These are phyloP conservation scores for Papilio gigon DNA, from an alignment of 2,888 invertebrate species.

Conservation along the genomic window DNA sequence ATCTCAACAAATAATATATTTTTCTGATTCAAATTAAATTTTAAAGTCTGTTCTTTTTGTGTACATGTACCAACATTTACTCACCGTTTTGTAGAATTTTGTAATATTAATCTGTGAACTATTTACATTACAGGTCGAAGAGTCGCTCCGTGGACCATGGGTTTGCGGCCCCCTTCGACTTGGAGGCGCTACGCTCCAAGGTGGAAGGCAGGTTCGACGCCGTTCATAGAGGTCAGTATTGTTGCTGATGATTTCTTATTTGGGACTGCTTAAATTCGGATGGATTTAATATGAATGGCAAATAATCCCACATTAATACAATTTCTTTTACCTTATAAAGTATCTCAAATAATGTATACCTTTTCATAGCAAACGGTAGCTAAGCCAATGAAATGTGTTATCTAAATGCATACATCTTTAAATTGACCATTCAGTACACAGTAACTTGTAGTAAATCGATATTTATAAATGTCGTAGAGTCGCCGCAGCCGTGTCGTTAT, in stretches of 20 bases:
- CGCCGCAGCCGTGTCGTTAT: constrained; percentile 19
- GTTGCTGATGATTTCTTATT: too few relatives aligned
- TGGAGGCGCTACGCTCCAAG: constrained; percentile 92
- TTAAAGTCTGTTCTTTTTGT: background rate
- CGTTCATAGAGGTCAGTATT: constrained; percentile 81
- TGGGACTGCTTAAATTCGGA: too few relatives aligned
- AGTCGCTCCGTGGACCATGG: constrained; percentile 96
- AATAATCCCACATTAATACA: too few relatives aligned
- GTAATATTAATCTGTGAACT: constrained; percentile 39
- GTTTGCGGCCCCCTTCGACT: constrained; percentile 91
- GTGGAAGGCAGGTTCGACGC: constrained; percentile 93
- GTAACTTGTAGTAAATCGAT: constrained; percentile 7
- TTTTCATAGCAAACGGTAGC: too few relatives aligned
- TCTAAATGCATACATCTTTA: background rate
- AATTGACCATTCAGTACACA: background rate
- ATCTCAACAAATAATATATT: background rate
- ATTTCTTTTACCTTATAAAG: too few relatives aligned
- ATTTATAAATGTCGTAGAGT: constrained; percentile 16
- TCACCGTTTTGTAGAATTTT: constrained; percentile 20
- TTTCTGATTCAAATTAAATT: background rate
- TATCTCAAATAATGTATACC: too few relatives aligned
- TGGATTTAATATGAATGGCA: too few relatives aligned
- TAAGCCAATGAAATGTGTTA: background rate
- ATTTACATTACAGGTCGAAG: constrained; percentile 88
- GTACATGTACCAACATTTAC: background rate